Evolutionary conservation across 2,797 vertebrate species (phyloP).

Genomic region (Sebastes minor): DNA sequence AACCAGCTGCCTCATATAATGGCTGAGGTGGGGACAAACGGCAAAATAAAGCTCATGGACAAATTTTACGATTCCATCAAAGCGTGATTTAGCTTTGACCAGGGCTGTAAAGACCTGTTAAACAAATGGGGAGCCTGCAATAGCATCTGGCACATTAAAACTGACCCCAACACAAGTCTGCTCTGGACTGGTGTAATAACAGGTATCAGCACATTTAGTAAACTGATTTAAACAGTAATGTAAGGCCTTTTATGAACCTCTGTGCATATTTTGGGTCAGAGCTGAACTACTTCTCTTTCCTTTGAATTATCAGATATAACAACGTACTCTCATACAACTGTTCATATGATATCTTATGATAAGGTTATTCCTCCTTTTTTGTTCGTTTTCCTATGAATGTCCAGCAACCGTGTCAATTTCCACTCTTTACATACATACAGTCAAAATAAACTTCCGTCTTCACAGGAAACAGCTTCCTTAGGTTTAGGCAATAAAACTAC

Average conservation of each 20-base stretch:
- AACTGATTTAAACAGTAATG: neutral
- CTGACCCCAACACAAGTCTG: slow-evolving; percentile 12
- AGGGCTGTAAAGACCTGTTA: slow-evolving; percentile 29
- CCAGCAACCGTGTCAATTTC: too few relatives aligned
- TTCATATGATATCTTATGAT: too few relatives aligned
- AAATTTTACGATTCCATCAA: slow-evolving; percentile 50
- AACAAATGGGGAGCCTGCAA: slow-evolving; percentile 26
- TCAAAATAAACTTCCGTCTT: too few relatives aligned
- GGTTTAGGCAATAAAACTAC: too few relatives aligned
- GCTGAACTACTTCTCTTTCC: neutral
- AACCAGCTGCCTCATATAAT: slow-evolving; percentile 41
- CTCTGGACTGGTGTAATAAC: neutral
- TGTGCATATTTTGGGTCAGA: neutral
- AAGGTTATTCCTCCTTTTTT: too few relatives aligned
- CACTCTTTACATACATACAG: too few relatives aligned
- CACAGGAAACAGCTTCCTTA: too few relatives aligned
- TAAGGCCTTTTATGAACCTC: neutral
- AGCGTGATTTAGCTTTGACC: slow-evolving; percentile 35
- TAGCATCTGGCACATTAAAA: slow-evolving; percentile 50
- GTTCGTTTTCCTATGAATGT: too few relatives aligned
- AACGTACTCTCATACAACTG: too few relatives aligned
- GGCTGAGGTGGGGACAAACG: slow-evolving; percentile 36
- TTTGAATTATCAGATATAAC: neutral
- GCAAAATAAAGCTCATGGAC: slow-evolving; percentile 44
- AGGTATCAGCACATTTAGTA: neutral